These are phyloP conservation scores for Pseudolycoriella hygida DNA, from an alignment of 2,888 invertebrate genomes.

Conservation along the genomic window DNA sequence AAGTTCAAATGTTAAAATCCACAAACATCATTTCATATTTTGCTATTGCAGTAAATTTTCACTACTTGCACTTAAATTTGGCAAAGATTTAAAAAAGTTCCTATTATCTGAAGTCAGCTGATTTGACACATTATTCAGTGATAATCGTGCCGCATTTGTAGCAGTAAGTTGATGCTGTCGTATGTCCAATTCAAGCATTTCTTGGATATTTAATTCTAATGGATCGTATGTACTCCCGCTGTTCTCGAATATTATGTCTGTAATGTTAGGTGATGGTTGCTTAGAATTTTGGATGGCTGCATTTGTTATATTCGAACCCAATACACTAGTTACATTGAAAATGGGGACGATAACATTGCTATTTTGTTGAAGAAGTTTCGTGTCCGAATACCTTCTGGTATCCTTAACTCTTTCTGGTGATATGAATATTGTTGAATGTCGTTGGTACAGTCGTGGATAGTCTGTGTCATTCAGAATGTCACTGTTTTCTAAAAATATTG, in stretches of 20 bases:
- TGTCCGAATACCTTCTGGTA: conserved; percentile 27
- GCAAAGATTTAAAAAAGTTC: conserved; percentile 41
- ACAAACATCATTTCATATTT: no score
- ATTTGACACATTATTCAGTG: conserved; percentile 18
- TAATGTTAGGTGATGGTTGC: conserved; percentile 14
- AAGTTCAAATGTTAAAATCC: no score
- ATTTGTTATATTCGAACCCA: conserved; percentile 7
- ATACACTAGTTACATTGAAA: conserved; percentile 9
- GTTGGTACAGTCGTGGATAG: conserved; percentile 24
- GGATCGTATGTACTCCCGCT: conserved; percentile 31
- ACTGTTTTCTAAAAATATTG: conserved; percentile 29
- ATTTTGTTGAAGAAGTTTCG: conserved; percentile 22
- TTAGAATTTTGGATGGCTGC: neutral
- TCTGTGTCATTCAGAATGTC: conserved; percentile 26
- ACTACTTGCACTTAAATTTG: conserved; percentile 52
- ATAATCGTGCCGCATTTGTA: conserved; percentile 11
- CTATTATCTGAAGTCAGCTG: conserved; percentile 14
- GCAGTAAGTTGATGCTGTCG: conserved; percentile 1
- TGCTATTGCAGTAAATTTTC: conserved; percentile 38
- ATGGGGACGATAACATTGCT: conserved; percentile 6
- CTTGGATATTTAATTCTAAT: conserved; percentile 26
- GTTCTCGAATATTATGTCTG: conserved; percentile 18
- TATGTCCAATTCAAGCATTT: conserved; percentile 33
- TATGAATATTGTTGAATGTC: conserved; percentile 23
- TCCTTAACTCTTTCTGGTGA: conserved; percentile 19